Conservation (phyloP, 2,888 invertebrate species). For the Xylota sylvarum region DNA sequence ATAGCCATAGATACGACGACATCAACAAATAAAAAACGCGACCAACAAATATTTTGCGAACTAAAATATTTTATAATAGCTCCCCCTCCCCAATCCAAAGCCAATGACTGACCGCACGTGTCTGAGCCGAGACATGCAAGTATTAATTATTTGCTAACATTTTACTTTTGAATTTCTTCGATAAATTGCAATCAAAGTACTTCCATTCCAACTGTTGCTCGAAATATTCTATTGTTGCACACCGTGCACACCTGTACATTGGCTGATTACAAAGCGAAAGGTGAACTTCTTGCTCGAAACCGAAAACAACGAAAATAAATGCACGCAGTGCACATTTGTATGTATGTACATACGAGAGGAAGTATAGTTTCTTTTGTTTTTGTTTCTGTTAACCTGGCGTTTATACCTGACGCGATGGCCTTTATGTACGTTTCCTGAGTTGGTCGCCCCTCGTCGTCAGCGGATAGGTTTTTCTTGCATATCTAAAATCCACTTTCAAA, state of each 20-base stretch:
- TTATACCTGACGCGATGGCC: constrained; percentile 37
- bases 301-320: constrained; percentile 31
- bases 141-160: constrained; percentile 29
- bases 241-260: constrained; percentile 62
- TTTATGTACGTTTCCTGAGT: constrained; percentile 22
- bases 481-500: constrained; percentile 10
- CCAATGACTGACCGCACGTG: constrained; percentile 16
- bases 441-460: not conserved
- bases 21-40: not conserved
- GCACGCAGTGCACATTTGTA: constrained; percentile 35
- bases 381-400: constrained; percentile 41
- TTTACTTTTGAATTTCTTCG: not conserved
- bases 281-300: constrained; percentile 49
- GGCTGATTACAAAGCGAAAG: constrained; percentile 46
- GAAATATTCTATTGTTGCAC: constrained; percentile 57
- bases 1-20: not conserved
- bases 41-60: constrained; percentile 16
- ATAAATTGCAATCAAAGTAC: constrained; percentile 35
- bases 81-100: not conserved
- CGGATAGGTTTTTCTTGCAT: constrained; percentile 4
- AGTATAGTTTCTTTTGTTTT: constrained; percentile 1
- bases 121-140: constrained; percentile 14
- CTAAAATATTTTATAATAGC: constrained; percentile 11
- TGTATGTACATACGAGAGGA: constrained; percentile 1
- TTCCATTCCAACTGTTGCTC: constrained; percentile 59